Evolutionary conservation across 2,797 vertebrate species (phyloP).

Genomic region (Siniperca undulata): DNA sequence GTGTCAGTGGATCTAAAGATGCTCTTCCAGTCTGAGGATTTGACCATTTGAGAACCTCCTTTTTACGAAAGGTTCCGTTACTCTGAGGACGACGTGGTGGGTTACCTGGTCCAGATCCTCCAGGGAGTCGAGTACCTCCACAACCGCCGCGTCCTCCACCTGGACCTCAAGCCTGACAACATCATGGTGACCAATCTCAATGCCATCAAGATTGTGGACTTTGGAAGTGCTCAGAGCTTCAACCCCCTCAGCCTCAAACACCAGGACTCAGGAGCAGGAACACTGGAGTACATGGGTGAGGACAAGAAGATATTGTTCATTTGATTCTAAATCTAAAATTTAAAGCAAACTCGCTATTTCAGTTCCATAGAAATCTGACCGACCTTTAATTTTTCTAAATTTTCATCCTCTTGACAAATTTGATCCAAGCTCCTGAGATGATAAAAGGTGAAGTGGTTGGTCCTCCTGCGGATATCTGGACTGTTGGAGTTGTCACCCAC

Average conservation of each 20-base stretch:
- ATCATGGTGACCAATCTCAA: slow-evolving; percentile 91
- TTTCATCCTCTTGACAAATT: not conserved
- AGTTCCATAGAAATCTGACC: too few species aligned
- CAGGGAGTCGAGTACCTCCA: slow-evolving; percentile 96
- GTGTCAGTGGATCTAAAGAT: too few species aligned
- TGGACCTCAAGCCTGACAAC: slow-evolving; percentile 97
- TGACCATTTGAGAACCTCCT: not conserved
- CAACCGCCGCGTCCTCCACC: slow-evolving; percentile 88
- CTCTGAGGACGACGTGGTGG: slow-evolving; percentile 94
- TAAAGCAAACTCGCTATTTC: not conserved
- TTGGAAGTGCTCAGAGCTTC: slow-evolving; percentile 94
- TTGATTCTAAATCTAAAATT: not conserved
- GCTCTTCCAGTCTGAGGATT: not conserved
- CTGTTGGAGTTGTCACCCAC: slow-evolving; percentile 89
- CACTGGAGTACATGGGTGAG: slow-evolving; percentile 89
- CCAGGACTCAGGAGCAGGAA: slow-evolving; percentile 86
- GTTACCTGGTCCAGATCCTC: slow-evolving; percentile 92
- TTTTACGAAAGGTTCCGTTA: slow-evolving; percentile 90
- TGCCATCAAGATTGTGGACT: slow-evolving; percentile 94
- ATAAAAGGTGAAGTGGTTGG: slow-evolving; percentile 94
- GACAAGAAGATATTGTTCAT: not conserved
- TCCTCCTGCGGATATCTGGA: slow-evolving; percentile 95
- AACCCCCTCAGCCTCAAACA: slow-evolving; percentile 90
- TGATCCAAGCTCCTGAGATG: slow-evolving; percentile 91
- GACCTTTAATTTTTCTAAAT: not conserved